Evolutionary conservation across 2,888 invertebrate species (phyloP), one percentile per base, ranked within the genome.

Genomic region (Pristionchus japonicus): DNA sequence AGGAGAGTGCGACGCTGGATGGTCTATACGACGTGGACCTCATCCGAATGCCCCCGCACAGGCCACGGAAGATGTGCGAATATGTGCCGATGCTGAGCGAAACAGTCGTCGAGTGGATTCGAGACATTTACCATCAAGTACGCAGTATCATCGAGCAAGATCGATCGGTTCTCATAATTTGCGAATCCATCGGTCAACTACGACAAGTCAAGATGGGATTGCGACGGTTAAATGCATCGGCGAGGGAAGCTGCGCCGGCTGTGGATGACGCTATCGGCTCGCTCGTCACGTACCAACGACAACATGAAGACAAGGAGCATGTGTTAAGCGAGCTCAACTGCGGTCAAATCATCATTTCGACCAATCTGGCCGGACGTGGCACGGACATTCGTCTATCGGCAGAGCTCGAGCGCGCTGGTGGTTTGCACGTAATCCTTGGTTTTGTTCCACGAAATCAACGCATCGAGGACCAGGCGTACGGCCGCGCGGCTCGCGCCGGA

Each of bases 361-460:
- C 95, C 7, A 95, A 95, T 88, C 87, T 95, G 7, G 95, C 95
- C 23, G 95, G 95, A n/a, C 90, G 95, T 31, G 95, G 95, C 13
- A 95, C 95, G 1, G 95, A 95, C 88, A 93, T 95, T 7, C 94
- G 94, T 89, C 88, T 91, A 11, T 43, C 91, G 17, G 23, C 93
- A 4, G 88, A 89, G 6, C 82, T 95, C 4, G 84, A 86, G 23
- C 52, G 83, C 40, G 89, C 89, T 4, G 95, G 95, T 17, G 95
- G 95, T 9, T 89, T 95, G 4, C 95, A 95, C 89, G 95, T 95
- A 7, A 93, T 94, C 87, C 88, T 95, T 11, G 92, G 95, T 0
- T 95, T 93, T 90, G 90, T 95, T n/a, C 95, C 95, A 3, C 91
- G 90, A 7, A 95, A 95, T 89, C 86, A 89, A 6, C 90, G 95